These are phyloP conservation scores for Rhorus exstirpatorius DNA, from an alignment of 2,888 invertebrate species.

Conservation along the genomic window DNA sequence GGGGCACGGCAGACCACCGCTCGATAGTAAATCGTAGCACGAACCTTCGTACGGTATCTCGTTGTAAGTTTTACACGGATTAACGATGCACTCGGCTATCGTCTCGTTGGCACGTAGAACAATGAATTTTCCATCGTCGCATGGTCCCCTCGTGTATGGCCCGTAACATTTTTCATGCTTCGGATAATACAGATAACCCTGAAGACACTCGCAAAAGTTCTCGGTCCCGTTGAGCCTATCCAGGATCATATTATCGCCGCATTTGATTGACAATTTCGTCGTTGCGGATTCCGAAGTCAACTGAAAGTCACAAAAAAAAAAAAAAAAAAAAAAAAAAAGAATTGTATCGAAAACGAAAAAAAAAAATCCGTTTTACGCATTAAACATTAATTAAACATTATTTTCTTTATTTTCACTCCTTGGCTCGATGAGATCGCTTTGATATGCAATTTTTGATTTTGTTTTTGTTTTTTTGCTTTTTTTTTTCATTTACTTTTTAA, in stretches of 20 bases:
- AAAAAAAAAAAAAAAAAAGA: no score
- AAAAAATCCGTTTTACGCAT: no score
- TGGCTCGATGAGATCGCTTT: no score
- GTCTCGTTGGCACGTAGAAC: constrained; percentile 86
- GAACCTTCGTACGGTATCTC: constrained; percentile 85
- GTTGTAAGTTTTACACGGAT: constrained; percentile 88
- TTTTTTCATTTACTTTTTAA: no score
- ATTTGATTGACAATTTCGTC: constrained; percentile 14
- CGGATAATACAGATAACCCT: constrained; percentile 87
- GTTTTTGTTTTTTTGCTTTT: no score
- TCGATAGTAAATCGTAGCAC: constrained; percentile 84
- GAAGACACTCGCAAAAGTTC: constrained; percentile 68
- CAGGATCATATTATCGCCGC: constrained; percentile 66
- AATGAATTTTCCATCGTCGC: constrained; percentile 87
- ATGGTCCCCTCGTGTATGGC: constrained; percentile 89
- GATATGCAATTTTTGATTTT: no score
- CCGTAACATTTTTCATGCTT: constrained; percentile 88
- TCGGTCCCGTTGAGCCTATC: constrained; percentile 18
- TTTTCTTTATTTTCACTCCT: no score
- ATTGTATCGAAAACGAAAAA: no score
- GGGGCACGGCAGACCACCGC: constrained; percentile 86
- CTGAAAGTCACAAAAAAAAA: no score
- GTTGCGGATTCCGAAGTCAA: background rate
- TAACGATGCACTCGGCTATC: constrained; percentile 88
- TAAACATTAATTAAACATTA: no score